Conservation (phyloP, 2,888 invertebrate genomes). For the Synanthedon andrenaeformis region DNA sequence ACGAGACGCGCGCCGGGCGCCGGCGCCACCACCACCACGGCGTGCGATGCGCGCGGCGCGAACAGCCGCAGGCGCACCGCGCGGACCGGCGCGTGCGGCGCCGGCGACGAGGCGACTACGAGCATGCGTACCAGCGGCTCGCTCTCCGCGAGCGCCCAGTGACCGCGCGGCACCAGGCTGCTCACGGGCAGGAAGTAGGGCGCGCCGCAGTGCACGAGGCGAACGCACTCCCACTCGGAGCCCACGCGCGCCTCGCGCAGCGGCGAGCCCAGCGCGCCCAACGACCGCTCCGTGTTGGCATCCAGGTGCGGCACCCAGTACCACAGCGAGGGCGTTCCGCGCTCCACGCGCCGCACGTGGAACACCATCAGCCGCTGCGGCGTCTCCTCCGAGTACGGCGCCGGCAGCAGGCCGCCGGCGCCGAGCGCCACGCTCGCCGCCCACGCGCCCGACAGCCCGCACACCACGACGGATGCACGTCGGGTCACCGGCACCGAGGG, state of each 20-base stretch:
- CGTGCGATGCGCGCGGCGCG: slow-evolving; percentile 21
- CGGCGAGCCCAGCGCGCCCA: slow-evolving; percentile 7
- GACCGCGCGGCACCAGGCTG: slow-evolving; percentile 74
- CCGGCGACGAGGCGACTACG: slow-evolving; percentile 4
- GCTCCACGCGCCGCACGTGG: slow-evolving; percentile 70
- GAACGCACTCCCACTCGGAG: slow-evolving; percentile 59
- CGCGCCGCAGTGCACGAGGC: slow-evolving; percentile 80
- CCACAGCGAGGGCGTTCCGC: slow-evolving; percentile 40
- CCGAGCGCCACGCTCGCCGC: slow-evolving; percentile 38
- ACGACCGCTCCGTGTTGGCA: slow-evolving; percentile 73
- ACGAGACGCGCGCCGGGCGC: slow-evolving; percentile 57
- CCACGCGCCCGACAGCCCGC: slow-evolving; percentile 2
- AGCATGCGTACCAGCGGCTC: slow-evolving; percentile 37
- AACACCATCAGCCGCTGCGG: slow-evolving; percentile 83
- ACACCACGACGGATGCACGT: slow-evolving; percentile 18
- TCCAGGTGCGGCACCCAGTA: slow-evolving; percentile 84
- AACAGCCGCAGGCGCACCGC: slow-evolving; percentile 3
- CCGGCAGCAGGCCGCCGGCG: slow-evolving; percentile 73
- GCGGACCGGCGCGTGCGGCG: slow-evolving; percentile 2
- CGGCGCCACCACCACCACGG: slow-evolving; percentile 72
- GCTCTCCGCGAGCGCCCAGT: slow-evolving; percentile 68
- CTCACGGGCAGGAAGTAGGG: slow-evolving; percentile 84
- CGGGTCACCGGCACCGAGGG: slow-evolving; percentile 32
- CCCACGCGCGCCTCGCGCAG: slow-evolving; percentile 5
- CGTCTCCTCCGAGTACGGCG: slow-evolving; percentile 74